Evolutionary conservation across 2,888 invertebrate genomes (phyloP).

Genomic region (Rhogogaster chlorosoma): DNA sequence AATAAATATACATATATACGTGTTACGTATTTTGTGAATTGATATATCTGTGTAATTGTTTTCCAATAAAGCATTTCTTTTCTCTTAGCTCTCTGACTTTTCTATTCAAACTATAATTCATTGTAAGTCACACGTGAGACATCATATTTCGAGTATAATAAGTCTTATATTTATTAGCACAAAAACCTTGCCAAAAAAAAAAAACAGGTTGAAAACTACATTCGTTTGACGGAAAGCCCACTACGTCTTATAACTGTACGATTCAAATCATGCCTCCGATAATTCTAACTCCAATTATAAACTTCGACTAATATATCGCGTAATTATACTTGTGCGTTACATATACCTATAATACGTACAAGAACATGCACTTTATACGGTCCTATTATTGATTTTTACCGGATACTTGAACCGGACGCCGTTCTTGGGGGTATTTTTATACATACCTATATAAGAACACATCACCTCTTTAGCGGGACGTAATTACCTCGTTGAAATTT

Average conservation of each 20-base stretch:
- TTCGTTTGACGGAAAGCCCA: not conserved
- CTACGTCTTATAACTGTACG: not conserved
- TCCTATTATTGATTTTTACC: slow-evolving; percentile 42
- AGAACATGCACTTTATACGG: slow-evolving; percentile 33
- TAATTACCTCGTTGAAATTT: not conserved
- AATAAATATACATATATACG: not conserved
- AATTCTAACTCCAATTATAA: not conserved
- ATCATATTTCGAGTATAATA: not conserved
- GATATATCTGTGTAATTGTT: not conserved
- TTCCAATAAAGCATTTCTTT: not conserved
- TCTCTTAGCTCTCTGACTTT: not conserved
- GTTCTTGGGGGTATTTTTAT: slow-evolving; percentile 3
- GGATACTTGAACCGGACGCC: slow-evolving; percentile 44
- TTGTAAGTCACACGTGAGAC: not conserved
- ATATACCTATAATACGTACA: not conserved
- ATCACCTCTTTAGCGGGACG: not conserved
- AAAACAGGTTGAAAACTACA: not conserved
- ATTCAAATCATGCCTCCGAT: not conserved
- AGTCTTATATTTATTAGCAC: not conserved
- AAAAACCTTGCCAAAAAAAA: not conserved
- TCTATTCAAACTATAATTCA: not conserved
- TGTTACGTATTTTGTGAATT: not conserved
- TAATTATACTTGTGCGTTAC: slow-evolving; percentile 19
- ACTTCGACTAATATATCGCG: not conserved
- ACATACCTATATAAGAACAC: slow-evolving; percentile 12